Evolutionary conservation across 1,140 invertebrate genomes (phyloP), one percentile per base, ranked within the genome.

Genomic region (Aphelenchoides fujianensis): DNA sequence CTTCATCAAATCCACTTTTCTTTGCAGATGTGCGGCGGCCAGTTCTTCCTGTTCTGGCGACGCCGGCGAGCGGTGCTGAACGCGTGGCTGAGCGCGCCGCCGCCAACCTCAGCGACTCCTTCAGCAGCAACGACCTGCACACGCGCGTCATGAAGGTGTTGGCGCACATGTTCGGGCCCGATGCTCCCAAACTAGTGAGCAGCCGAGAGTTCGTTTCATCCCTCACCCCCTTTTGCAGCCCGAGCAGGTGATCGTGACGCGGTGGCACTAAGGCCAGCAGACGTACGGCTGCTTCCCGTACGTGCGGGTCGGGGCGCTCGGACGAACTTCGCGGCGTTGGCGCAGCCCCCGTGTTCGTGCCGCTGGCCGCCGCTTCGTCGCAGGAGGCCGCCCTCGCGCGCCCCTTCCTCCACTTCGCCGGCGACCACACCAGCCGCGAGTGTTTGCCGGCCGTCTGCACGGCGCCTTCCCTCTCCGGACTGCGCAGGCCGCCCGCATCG

Each of bases 371-470:
- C 2, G 27, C 19, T 30, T 41, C 67, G 48, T 52, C 27, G 27
- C n/a, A n/a, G n/a, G n/a, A n/a, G n/a, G n/a, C n/a, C n/a, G n/a
- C n/a, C n/a, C n/a, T n/a, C n/a, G 62, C 37, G 5, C 59, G 59
- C 70, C 68, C 30, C 35, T 62, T 27, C 28, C 70, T 97, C 0
- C 97, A 95, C 86, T 90, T 97, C 87, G 92, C 92, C 72, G 95
- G 96, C 5, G 96, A 98, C 85, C 95, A 98, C 84, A 98, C 96
- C 3, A 97, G 96, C 84, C 89, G 95, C 7, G 97, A 97, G 86
- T n/a, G n/a, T 98, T 98, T 85, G 95, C 95, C 0, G 95, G 95
- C 0, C 97, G 95, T 0, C 94, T 98, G 0, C 95, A 98, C 85
- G 95, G 95, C 1, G 95, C 95, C 2, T 91, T 97, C 79, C 88